These are phyloP conservation scores for Drosophila carrolli DNA, from an alignment of 1,140 invertebrate genomes.

Conservation along the genomic window DNA sequence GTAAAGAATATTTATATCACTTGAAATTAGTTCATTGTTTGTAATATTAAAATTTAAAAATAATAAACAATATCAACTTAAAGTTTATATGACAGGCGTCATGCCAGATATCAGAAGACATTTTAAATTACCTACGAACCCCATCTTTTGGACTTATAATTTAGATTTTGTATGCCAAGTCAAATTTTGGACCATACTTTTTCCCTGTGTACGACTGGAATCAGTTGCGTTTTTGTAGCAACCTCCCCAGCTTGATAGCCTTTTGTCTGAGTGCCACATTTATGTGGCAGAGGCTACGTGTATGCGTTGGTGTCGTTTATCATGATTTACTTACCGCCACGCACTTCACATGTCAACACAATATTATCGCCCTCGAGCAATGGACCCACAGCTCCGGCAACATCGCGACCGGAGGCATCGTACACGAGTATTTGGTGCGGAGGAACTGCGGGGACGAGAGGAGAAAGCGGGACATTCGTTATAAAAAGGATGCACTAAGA, in stretches of 20 bases:
- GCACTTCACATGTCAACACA: conserved; percentile 93
- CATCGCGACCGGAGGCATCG: conserved; percentile 91
- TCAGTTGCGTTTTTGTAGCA: conserved; percentile 65
- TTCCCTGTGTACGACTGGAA: conserved; percentile 7
- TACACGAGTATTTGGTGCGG: conserved; percentile 93
- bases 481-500: conserved; percentile 20
- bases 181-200: not conserved
- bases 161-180: too few species aligned
- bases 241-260: conserved; percentile 70
- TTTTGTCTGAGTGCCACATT: conserved; percentile 81
- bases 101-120: too few species aligned
- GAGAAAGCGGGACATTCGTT: conserved; percentile 18
- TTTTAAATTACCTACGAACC: too few species aligned
- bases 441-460: conserved; percentile 88
- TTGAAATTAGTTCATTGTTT: too few species aligned
- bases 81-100: too few species aligned
- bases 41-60: too few species aligned
- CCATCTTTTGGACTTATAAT: too few species aligned
- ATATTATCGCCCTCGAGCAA: conserved; percentile 93
- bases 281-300: conserved; percentile 64
- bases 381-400: conserved; percentile 91
- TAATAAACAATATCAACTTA: too few species aligned
- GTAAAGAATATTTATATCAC: too few species aligned
- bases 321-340: conserved; percentile 91
- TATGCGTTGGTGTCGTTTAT: conserved; percentile 76